Conservation (phyloP, 2,113 vertebrate species). For the Xiphophorus couchianus region DNA sequence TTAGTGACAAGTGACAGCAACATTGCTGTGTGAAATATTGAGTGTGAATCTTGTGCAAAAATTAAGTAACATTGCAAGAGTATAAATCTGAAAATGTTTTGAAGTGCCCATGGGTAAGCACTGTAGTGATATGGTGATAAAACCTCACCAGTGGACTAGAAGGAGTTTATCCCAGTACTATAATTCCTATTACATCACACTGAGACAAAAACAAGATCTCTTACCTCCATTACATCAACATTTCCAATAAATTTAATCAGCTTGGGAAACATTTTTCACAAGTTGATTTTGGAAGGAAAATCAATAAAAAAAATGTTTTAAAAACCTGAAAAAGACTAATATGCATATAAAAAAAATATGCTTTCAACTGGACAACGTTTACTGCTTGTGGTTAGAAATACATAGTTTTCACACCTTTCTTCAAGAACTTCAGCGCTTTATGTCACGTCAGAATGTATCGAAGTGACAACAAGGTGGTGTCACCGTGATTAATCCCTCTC, state of each 20-base stretch:
- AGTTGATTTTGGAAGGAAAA: not conserved
- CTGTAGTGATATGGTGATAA: not conserved
- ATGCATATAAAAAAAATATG: not conserved
- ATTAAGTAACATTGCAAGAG: not conserved
- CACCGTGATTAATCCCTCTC: conserved; percentile 74
- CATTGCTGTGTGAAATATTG: not conserved
- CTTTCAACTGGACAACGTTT: conserved; percentile 13
- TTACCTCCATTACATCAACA: no score
- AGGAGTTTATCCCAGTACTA: not conserved
- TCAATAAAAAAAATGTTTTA: not conserved
- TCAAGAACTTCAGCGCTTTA: conserved; percentile 28
- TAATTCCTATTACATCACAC: not conserved
- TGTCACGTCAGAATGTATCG: conserved; percentile 68
- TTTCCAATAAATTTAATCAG: not conserved
- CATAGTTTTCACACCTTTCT: conserved; percentile 44
- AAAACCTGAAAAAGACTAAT: not conserved
- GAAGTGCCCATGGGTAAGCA: not conserved
- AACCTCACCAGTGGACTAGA: not conserved
- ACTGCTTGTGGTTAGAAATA: conserved; percentile 32
- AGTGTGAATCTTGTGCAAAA: not conserved
- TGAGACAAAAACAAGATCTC: not conserved
- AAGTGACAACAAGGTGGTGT: conserved; percentile 66
- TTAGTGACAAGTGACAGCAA: not conserved
- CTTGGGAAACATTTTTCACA: not conserved
- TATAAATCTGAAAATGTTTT: not conserved